Conservation (phyloP, 1,140 invertebrate species). For the Pentalonia nigronervosa region DNA sequence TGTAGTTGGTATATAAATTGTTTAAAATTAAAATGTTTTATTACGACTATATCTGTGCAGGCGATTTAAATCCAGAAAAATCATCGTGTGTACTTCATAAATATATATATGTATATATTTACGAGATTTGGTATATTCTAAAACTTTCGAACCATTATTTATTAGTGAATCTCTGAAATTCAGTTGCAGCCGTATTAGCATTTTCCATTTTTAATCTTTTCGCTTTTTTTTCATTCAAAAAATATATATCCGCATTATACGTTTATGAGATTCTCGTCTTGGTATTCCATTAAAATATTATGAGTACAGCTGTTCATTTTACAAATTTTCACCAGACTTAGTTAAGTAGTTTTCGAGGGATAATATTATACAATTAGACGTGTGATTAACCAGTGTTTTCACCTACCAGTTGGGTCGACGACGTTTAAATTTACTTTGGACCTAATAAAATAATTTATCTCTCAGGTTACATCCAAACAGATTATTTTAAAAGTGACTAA, state of each 20-base stretch:
- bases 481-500: slow-evolving; percentile 10
- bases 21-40: background rate
- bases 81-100: background rate
- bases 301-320: background rate
- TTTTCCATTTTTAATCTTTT: background rate
- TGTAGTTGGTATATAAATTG: background rate
- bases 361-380: slow-evolving; percentile 27
- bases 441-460: slow-evolving; percentile 15
- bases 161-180: background rate
- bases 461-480: background rate
- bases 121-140: background rate
- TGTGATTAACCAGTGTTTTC: slow-evolving; percentile 19
- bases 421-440: slow-evolving; percentile 6
- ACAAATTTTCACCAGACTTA: background rate
- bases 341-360: slow-evolving; percentile 10
- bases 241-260: background rate
- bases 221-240: background rate
- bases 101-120: background rate
- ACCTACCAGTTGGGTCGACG: background rate
- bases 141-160: background rate
- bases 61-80: background rate
- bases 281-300: background rate
- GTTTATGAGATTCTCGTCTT: background rate
- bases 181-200: background rate
- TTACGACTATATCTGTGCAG: background rate